phyloP scores from a whole-genome alignment of 2,113 vertebrate species.

The Coptodon bakossiorum region DNA sequence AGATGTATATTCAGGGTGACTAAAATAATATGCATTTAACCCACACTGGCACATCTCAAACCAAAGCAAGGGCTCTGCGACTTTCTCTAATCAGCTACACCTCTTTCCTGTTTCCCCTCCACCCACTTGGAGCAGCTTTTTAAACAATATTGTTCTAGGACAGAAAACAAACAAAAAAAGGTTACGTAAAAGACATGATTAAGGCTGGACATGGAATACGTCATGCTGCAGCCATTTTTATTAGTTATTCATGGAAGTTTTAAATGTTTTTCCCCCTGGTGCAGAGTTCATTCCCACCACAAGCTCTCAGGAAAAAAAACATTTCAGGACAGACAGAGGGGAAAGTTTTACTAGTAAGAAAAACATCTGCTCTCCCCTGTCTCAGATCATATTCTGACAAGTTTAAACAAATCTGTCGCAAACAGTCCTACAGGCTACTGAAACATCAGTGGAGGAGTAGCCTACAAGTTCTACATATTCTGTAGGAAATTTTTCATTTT shows the following conservation, averaged over 20 bases:
- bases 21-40: neutral
- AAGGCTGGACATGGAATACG: neutral
- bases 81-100: neutral
- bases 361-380: neutral
- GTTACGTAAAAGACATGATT: neutral
- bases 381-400: neutral
- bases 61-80: neutral
- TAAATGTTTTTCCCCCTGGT: neutral
- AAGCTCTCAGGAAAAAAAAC: neutral
- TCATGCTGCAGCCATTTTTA: neutral
- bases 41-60: neutral
- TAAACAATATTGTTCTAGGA: neutral
- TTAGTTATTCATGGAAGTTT: neutral
- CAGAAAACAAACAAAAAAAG: neutral
- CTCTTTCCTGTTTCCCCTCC: neutral
- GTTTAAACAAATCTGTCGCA: constrained; percentile 20
- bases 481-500: neutral
- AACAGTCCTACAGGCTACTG: neutral
- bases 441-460: neutral
- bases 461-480: neutral
- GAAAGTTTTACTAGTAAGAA: neutral
- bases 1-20: neutral
- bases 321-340: neutral
- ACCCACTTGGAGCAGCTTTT: neutral
- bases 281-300: neutral